Percentiles rank a stretch among this genome's conserved stretches.
phyloP scores from a whole-genome alignment of 2,888 invertebrate genomes.

The Caenorhabditis sp. region DNA sequence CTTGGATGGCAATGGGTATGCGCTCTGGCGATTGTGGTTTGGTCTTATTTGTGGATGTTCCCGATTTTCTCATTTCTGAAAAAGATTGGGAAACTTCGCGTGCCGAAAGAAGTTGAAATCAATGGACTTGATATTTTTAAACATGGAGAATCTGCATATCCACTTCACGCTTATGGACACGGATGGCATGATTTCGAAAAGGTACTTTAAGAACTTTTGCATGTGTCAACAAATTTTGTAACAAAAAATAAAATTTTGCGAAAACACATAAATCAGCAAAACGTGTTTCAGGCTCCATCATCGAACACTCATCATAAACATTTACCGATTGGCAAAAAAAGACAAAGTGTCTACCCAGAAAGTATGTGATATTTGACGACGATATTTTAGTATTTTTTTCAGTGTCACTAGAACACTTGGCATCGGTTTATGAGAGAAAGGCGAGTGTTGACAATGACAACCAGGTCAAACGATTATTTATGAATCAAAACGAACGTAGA shows the following conservation, averaged over 20 bases:
- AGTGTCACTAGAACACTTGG: slow-evolving; percentile 62
- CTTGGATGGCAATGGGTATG: slow-evolving; percentile 58
- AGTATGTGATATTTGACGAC: no score
- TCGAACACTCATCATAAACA: slow-evolving; percentile 23
- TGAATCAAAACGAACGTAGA: slow-evolving; percentile 28
- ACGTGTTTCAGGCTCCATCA: not conserved
- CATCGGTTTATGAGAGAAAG: slow-evolving; percentile 53
- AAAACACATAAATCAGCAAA: not conserved
- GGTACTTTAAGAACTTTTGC: slow-evolving; percentile 3
- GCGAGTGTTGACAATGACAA: slow-evolving; percentile 20
- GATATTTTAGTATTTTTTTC: no score
- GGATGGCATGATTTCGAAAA: slow-evolving; percentile 59
- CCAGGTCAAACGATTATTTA: slow-evolving; percentile 26
- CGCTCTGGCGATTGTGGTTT: slow-evolving; percentile 48
- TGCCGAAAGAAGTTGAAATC: slow-evolving; percentile 54
- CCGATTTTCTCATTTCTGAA: slow-evolving; percentile 50
- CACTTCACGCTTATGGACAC: slow-evolving; percentile 57
- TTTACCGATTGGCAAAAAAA: slow-evolving; percentile 32
- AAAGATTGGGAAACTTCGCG: slow-evolving; percentile 54
- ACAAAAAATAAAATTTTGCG: not conserved
- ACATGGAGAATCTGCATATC: slow-evolving; percentile 58
- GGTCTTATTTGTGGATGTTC: slow-evolving; percentile 55
- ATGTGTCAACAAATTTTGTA: not conserved
- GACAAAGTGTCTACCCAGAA: slow-evolving; percentile 44
- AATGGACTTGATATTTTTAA: slow-evolving; percentile 59